Evolutionary conservation across 2,797 vertebrate genomes (phyloP), one percentile per base, ranked within the genome.

Genomic region (Sebastolobus altivelis): DNA sequence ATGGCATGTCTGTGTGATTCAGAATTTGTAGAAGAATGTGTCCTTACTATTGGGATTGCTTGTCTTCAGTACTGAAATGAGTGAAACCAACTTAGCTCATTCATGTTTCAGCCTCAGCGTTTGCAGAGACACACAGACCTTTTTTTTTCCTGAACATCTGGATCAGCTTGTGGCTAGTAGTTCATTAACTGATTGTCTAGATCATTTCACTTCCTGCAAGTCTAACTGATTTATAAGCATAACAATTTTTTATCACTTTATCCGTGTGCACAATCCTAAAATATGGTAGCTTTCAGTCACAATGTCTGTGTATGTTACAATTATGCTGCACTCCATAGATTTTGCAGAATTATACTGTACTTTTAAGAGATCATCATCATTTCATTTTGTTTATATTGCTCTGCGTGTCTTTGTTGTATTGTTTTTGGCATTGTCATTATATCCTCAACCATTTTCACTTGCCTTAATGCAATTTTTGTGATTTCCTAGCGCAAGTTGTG

Each of bases 1-100:
- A 40, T 46, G 7, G 22, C 54, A 74, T 65, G 52, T 87, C 56
- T 61, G 13, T 79, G 60, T 59, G 6, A 84, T 84, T 80, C 56
- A 72, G 38, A 80, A 52, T 77, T 46, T 65, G 13, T 66, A 58
- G 29, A 31, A 56, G 16, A 72, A 22, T 72, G 7, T 76, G 35
- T 83, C 14, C 60, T 72, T 58, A 18, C 20, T 22, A 11, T 76
- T 56, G 29, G 4, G 37, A 54, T 35, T 74, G 5, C 25, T 61
- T 71, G 79, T 55, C 27, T 31, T 54, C 18, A 33, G 16, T 59
- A n/a, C 14, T 13, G 67, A 43, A 49, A 49, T 38, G 7, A 72
- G 52, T 63, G 4, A 52, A 37, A 66, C 35, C 38, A 75, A 49
- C 22, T 43, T 49, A 27, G 38, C 55, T 54, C 73, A 55, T 81